Evolutionary conservation across 2,888 invertebrate genomes (phyloP), one percentile per base, ranked within the genome.

Genomic region (Ophraella communa): DNA sequence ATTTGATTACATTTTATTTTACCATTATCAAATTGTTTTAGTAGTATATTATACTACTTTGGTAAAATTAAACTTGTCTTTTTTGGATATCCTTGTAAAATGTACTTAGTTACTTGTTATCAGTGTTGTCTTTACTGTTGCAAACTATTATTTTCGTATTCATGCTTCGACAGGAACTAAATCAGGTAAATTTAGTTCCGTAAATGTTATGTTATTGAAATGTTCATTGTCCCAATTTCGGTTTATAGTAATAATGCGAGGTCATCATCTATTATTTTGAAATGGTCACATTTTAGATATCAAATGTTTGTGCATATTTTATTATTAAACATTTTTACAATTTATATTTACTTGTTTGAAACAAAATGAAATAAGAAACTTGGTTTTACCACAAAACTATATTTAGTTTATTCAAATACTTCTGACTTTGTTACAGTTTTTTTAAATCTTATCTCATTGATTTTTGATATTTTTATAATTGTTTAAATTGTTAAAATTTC

Each of bases 171-270:
- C 76, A 82, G 82, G 82, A 81, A 81, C 81, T 80, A 82, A 82
- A 81, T 82, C 82, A 82, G 82, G 82, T 82, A 82, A 82, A 80
- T 82, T 81, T 82, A 80, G 81, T 81, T 81, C 81, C 81, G 55
- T 56, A 54, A 52, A 45, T 65, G 57, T 65, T 49, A 52, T 66
- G 51, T 65, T 27, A 53, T 66, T 56, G 62, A 66, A 65, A 35
- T 60, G 64, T 47, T 62, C 21, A 54, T 56, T 57, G 52, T 51
- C 60, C 14, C 7, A 14, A 39, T 39, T 39, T 35, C 35, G n/a
- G 17, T 17, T 7, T 14, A 14, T 30, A n/a, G n/a, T n/a, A n/a
- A 30, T 30, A 30, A 14, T 39, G 5, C 7, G 7, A 39, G 14
- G 17, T 39, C 17, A 3, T 1, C 39, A 14, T 7, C 27, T 30